These are phyloP conservation scores for Melopsittacus undulatus DNA, from an alignment of 2,797 vertebrate genomes.

Conservation along the genomic window DNA sequence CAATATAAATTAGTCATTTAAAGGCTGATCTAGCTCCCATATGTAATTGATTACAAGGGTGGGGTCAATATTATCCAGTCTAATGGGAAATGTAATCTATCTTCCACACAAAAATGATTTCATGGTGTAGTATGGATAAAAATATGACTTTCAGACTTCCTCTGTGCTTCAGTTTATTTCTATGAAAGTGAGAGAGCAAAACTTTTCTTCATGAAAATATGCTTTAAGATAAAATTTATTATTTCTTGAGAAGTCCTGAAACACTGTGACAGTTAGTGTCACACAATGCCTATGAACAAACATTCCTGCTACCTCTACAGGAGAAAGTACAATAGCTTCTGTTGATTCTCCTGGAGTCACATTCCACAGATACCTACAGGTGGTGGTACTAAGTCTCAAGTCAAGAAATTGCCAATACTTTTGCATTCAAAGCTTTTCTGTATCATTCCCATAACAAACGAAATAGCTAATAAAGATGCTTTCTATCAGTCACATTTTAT, in stretches of 20 bases:
- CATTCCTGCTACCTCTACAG: neutral
- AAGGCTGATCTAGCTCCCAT: neutral
- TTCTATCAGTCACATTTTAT: neutral
- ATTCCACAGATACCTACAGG: neutral
- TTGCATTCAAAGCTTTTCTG: neutral
- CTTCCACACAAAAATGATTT: neutral
- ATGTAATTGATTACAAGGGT: neutral
- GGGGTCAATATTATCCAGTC: neutral
- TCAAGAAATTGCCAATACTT: neutral
- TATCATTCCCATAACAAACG: neutral
- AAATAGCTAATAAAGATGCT: neutral
- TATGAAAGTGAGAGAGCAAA: neutral
- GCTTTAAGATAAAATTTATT: neutral
- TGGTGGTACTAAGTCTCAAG: neutral
- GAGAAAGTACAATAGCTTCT: neutral
- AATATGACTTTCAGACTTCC: neutral
- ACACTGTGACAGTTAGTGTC: neutral
- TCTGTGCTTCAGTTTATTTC: neutral
- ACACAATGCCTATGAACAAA: neutral
- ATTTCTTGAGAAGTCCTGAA: neutral
- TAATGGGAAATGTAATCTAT: neutral
- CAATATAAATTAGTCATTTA: neutral
- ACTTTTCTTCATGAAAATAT: neutral
- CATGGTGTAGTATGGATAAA: neutral
- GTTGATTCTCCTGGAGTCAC: neutral